Evolutionary conservation across 2,113 vertebrate genomes (phyloP).

Genomic region (Panthera leo): DNA sequence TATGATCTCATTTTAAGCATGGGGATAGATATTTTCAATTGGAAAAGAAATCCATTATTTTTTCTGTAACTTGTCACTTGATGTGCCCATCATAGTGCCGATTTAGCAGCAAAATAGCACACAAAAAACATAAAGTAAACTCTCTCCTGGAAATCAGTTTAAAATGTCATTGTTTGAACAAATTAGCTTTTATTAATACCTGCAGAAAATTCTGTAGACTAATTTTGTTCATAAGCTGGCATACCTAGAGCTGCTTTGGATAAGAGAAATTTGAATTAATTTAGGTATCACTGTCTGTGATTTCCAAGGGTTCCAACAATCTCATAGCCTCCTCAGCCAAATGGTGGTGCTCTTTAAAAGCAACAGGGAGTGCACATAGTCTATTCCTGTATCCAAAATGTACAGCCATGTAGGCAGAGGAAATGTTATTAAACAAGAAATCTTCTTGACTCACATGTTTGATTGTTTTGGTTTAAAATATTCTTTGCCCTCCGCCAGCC

Average conservation of each 20-base stretch:
- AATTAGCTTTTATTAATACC: not conserved
- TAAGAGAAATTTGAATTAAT: not conserved
- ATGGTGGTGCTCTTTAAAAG: not conserved
- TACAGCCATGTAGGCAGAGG: not conserved
- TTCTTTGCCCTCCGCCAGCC: not conserved
- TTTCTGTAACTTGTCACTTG: slow-evolving; percentile 15
- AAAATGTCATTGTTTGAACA: not conserved
- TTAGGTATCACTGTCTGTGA: not conserved
- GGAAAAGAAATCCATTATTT: slow-evolving; percentile 19
- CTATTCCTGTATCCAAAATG: not conserved
- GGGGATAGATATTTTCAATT: not conserved
- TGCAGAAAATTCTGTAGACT: not conserved
- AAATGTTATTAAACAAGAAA: slow-evolving; percentile 8
- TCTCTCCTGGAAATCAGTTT: not conserved
- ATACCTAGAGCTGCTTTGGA: not conserved
- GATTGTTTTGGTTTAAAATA: not conserved
- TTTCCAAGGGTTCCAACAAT: not conserved
- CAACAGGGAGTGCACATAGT: not conserved
- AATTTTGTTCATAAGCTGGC: not conserved
- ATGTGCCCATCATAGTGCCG: not conserved
- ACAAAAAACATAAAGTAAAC: not conserved
- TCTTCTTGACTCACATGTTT: not conserved
- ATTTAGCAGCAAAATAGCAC: not conserved
- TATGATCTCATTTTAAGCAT: slow-evolving; percentile 36
- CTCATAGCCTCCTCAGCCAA: not conserved